Conservation (phyloP, 2,888 invertebrate species). For the Andrena haemorrhoa region DNA sequence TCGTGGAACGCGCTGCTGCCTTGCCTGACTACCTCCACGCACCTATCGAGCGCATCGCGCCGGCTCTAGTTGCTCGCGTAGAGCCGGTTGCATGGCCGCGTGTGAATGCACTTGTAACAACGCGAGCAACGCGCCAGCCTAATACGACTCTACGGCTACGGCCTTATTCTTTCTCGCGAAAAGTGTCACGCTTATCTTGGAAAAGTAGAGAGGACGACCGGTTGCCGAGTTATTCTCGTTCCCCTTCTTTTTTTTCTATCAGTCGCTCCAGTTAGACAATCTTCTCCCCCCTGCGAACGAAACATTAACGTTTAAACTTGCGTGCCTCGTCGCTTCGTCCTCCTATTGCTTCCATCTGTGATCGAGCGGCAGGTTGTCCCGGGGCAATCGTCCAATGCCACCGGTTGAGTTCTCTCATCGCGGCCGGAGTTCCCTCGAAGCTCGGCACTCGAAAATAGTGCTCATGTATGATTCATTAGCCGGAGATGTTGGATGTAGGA, state of each 20-base stretch:
- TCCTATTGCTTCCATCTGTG: not conserved
- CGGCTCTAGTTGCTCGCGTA: not conserved
- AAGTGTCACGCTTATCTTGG: constrained; percentile 69
- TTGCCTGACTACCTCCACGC: not conserved
- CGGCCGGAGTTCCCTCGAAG: not conserved
- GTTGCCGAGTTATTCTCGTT: constrained; percentile 59
- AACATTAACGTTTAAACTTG: not conserved
- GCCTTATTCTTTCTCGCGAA: constrained; percentile 67
- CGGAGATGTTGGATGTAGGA: constrained; percentile 21
- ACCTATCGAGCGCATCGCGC: constrained; percentile 48
- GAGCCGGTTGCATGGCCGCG: constrained; percentile 23
- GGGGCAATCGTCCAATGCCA: too few species aligned
- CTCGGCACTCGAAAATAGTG: constrained; percentile 13
- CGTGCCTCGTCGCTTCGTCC: not conserved
- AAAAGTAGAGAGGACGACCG: constrained; percentile 64
- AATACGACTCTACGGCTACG: constrained; percentile 58
- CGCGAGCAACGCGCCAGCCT: constrained; percentile 54
- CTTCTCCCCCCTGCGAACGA: constrained; percentile 4
- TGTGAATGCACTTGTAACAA: constrained; percentile 61
- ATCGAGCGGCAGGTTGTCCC: too few species aligned
- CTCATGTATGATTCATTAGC: constrained; percentile 39
- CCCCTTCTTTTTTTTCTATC: constrained; percentile 34
- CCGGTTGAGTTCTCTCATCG: not conserved
- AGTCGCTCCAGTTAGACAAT: constrained; percentile 63
- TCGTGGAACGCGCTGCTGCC: not conserved